These are phyloP conservation scores for Coregonus ussuriensis DNA, from an alignment of 2,797 vertebrate genomes.

Conservation along the genomic window DNA sequence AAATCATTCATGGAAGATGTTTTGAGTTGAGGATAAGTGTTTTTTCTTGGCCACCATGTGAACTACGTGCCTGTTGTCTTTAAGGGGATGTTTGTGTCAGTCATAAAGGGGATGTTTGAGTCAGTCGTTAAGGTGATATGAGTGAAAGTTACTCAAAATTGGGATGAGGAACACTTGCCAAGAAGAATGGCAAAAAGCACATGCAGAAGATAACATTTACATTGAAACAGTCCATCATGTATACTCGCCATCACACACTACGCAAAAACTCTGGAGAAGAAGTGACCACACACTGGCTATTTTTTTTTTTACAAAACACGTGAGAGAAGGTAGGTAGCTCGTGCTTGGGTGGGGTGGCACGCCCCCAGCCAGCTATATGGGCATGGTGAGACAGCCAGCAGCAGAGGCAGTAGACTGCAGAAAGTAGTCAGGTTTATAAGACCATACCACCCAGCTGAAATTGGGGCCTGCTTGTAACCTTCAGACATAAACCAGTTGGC, in stretches of 20 bases:
- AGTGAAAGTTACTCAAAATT: conserved; percentile 14
- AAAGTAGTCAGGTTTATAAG: conserved; percentile 79
- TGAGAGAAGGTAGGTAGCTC: conserved; percentile 65
- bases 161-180: background rate
- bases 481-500: conserved; percentile 90
- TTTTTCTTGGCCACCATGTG: background rate
- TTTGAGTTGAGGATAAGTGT: background rate
- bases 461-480: conserved; percentile 96
- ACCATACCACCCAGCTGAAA: conserved; percentile 95
- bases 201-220: conserved; percentile 30
- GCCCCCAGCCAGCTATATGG: conserved; percentile 34
- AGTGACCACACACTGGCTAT: conserved; percentile 58
- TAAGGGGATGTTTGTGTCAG: background rate
- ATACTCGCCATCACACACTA: background rate
- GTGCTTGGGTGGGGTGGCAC: conserved; percentile 44
- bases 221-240: background rate
- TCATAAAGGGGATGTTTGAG: no score
- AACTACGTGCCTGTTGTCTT: background rate
- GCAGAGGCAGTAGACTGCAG: conserved; percentile 79
- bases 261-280: conserved; percentile 37
- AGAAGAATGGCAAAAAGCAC: conserved; percentile 25
- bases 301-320: conserved; percentile 26
- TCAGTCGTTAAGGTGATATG: background rate
- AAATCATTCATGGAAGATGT: background rate
- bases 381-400: conserved; percentile 80